Percentiles rank a stretch among this genome's conserved stretches.
Conservation (phyloP, 1,140 invertebrate genomes). For the Penaeus indicus region DNA sequence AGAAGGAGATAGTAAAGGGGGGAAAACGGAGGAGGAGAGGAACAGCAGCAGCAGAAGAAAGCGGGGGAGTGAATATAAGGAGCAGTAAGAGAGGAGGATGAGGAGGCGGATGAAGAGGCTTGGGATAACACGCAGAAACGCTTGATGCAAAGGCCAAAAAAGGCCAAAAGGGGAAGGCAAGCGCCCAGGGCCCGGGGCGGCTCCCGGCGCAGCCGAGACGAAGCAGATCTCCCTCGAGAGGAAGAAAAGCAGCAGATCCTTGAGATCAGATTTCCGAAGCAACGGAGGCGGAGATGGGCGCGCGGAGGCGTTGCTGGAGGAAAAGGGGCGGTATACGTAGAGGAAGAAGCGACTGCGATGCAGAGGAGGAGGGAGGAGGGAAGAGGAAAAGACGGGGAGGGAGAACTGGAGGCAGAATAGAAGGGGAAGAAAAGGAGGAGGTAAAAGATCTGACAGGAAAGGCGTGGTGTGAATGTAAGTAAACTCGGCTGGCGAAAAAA, state of each 20-base stretch:
- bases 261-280: too few species aligned
- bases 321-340: background rate
- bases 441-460: background rate
- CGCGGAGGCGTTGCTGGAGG: background rate
- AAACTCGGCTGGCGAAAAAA: too few species aligned
- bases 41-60: background rate
- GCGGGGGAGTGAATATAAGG: background rate
- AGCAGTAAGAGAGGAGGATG: background rate
- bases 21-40: background rate
- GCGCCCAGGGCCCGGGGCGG: too few species aligned
- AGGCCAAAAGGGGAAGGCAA: too few species aligned
- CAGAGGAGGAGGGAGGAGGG: background rate
- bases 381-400: background rate
- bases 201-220: too few species aligned
- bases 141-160: too few species aligned
- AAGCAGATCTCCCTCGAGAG: too few species aligned
- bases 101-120: background rate
- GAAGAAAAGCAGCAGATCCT: too few species aligned
- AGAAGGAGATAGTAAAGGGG: background rate
- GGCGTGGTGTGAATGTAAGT: too few species aligned
- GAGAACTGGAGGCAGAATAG: background rate
- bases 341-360: slow-evolving; percentile 4
- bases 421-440: background rate
- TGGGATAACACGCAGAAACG: too few species aligned
- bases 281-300: too few species aligned